phyloP scores from a whole-genome alignment of 2,888 invertebrate genomes.

The Drosophila formosana region DNA sequence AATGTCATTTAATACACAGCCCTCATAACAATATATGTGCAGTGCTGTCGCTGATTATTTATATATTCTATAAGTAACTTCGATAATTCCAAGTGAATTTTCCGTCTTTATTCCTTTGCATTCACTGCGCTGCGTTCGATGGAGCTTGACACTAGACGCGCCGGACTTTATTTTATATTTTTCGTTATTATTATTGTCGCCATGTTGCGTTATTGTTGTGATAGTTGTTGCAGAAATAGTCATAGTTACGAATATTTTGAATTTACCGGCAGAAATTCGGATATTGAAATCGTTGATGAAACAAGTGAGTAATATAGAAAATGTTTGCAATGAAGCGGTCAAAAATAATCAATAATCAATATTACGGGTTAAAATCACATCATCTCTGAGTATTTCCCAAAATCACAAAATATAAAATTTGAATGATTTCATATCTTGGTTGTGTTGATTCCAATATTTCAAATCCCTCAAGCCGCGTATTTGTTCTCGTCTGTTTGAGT shows the following conservation, averaged over 20 bases:
- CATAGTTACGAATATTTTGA: conserved; percentile 5
- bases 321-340: no score
- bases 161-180: conserved; percentile 9
- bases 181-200: conserved; percentile 8
- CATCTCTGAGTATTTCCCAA: no score
- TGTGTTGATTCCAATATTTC: no score
- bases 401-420: no score
- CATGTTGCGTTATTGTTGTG: conserved; percentile 8
- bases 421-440: no score
- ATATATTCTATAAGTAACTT: neutral
- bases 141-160: neutral
- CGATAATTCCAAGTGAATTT: conserved; percentile 3
- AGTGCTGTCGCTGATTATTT: conserved; percentile 2
- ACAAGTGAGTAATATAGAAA: conserved; percentile 14
- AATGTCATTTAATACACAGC: neutral
- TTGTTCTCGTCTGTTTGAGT: no score
- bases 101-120: neutral
- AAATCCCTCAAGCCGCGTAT: no score
- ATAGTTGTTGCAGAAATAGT: conserved; percentile 7
- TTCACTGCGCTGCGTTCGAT: conserved; percentile 11
- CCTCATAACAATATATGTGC: neutral
- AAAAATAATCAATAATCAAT: no score
- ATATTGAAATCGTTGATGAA: conserved; percentile 6
- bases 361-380: no score
- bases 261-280: conserved; percentile 6